phyloP scores from a whole-genome alignment of 2,888 invertebrate species.

The Crossocerus cetratus region DNA sequence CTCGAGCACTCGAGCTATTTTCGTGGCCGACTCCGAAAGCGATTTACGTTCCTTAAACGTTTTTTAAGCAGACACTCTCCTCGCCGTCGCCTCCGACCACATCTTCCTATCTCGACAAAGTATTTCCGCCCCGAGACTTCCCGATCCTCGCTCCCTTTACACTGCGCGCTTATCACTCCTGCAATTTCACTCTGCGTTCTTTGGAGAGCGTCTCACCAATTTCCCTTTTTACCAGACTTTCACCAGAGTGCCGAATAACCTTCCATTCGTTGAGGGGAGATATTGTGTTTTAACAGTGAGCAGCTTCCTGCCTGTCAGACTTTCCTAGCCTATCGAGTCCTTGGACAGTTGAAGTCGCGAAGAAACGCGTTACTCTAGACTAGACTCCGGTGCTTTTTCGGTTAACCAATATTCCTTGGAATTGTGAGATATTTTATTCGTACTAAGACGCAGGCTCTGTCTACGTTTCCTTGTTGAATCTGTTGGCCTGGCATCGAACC shows the following conservation, averaged over 20 bases:
- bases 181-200: slow-evolving; percentile 15
- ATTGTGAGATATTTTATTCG: no score
- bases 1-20: neutral
- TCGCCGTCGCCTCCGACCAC: slow-evolving; percentile 22
- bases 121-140: slow-evolving; percentile 25
- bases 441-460: no score
- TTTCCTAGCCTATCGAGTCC: no score
- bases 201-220: neutral
- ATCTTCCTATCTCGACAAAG: slow-evolving; percentile 22
- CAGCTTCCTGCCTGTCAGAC: no score
- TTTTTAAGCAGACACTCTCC: neutral
- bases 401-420: no score
- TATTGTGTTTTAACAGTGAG: neutral
- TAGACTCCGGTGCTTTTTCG: no score
- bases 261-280: no score
- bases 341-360: no score
- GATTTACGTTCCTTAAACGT: no score
- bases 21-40: neutral
- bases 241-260: neutral
- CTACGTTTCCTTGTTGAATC: no score
- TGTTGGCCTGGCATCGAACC: no score
- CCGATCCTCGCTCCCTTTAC: neutral
- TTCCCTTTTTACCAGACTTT: neutral
- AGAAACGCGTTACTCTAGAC: no score
- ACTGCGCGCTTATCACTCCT: slow-evolving; percentile 4